Percentiles rank a stretch among this genome's conserved stretches.
Evolutionary conservation across 2,888 invertebrate genomes (phyloP).

Genomic region (Dendrolimus houi): DNA sequence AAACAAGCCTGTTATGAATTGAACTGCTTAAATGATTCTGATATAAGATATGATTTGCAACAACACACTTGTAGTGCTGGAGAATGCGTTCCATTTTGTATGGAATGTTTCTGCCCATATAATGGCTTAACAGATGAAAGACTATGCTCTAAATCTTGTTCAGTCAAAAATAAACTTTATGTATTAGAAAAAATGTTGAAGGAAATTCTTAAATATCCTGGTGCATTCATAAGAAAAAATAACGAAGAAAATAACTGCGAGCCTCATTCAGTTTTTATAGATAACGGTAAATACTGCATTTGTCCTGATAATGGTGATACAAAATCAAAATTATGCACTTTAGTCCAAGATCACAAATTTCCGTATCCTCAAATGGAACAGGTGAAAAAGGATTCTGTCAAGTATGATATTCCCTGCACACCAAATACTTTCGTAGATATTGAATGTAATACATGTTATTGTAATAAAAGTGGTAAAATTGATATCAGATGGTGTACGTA

Average conservation of each 20-base stretch:
- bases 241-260: constrained; percentile 27
- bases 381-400: constrained; percentile 1
- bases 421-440: constrained; percentile 54
- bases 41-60: constrained; percentile 23
- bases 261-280: constrained; percentile 39
- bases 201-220: constrained; percentile 20
- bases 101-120: constrained; percentile 50
- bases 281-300: constrained; percentile 43
- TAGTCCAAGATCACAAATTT: constrained; percentile 16
- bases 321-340: constrained; percentile 38
- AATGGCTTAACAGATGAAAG: constrained; percentile 30
- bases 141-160: constrained; percentile 50
- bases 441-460: constrained; percentile 63
- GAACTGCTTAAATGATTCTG: constrained; percentile 34
- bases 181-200: constrained; percentile 42
- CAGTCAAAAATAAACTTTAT: constrained; percentile 37
- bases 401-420: constrained; percentile 38
- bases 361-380: not conserved
- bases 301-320: constrained; percentile 43
- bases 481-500: constrained; percentile 63
- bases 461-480: constrained; percentile 47
- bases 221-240: constrained; percentile 23
- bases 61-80: constrained; percentile 38
- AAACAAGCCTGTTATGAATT: constrained; percentile 44
- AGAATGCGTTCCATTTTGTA: constrained; percentile 49